These are phyloP conservation scores for Clinocottus analis DNA, from an alignment of 2,113 vertebrate genomes.

Conservation along the genomic window DNA sequence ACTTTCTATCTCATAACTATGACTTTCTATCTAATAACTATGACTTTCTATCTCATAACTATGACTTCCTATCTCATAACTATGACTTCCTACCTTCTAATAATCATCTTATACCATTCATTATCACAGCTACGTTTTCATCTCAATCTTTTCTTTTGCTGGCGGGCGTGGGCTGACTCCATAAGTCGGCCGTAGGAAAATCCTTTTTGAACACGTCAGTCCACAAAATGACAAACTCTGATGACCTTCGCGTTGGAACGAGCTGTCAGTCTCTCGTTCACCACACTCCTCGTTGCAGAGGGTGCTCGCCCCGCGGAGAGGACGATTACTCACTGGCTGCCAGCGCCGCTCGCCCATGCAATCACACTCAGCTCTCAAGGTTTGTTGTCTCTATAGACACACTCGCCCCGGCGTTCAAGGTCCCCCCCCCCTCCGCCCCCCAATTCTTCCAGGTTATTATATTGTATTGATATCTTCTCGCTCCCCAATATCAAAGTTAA, in stretches of 20 bases:
- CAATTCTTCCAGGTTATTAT: background rate
- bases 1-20: too few relatives aligned
- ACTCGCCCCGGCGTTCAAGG: background rate
- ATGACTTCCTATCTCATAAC: too few relatives aligned
- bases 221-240: background rate
- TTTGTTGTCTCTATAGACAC: slow-evolving; percentile 6
- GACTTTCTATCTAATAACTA: too few relatives aligned
- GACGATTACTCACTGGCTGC: slow-evolving; percentile 14
- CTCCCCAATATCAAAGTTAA: background rate
- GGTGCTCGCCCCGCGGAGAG: background rate
- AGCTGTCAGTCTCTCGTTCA: slow-evolving; percentile 24
- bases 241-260: background rate
- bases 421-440: background rate
- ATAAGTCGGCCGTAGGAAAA: too few relatives aligned
- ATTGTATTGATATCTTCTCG: background rate
- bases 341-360: slow-evolving; percentile 9
- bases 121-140: too few relatives aligned
- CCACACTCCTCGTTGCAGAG: background rate
- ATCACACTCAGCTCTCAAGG: slow-evolving; percentile 36
- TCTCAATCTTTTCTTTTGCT: too few relatives aligned
- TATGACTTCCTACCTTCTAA: too few relatives aligned
- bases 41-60: too few relatives aligned
- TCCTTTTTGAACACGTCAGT: too few relatives aligned
- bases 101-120: too few relatives aligned
- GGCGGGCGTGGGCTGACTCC: too few relatives aligned